These are phyloP conservation scores for Sitta carolinensis DNA, from an alignment of 2,797 vertebrate species.

Conservation along the genomic window DNA sequence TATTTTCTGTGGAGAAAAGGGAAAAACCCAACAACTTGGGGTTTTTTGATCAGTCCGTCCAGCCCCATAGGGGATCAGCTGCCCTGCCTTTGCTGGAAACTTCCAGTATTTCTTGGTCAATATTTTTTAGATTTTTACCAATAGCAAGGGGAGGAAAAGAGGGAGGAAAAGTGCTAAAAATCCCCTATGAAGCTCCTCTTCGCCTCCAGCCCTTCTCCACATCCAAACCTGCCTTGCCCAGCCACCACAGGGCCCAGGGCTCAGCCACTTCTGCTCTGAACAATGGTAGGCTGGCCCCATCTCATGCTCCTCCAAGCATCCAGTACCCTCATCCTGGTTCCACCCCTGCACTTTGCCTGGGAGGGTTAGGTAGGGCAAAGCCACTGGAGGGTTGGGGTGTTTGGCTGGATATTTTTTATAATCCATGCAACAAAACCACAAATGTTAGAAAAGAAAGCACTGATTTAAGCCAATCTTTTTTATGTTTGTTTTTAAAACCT, in stretches of 20 bases:
- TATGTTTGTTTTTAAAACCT: neutral
- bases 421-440: neutral
- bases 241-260: accelerated
- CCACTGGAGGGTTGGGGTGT: neutral
- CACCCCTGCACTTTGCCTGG: neutral
- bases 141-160: neutral
- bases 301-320: neutral
- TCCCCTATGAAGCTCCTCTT: neutral
- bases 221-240: neutral
- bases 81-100: neutral
- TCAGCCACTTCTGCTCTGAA: neutral
- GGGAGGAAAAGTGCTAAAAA: neutral
- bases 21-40: neutral
- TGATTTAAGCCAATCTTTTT: neutral
- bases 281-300: neutral
- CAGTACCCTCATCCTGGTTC: accelerated
- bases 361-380: neutral
- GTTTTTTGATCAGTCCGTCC: neutral
- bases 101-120: neutral
- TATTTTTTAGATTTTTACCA: neutral
- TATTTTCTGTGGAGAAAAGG: neutral
- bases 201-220: accelerated
- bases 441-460: neutral
- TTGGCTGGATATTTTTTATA: neutral
- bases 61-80: accelerated